Conservation (phyloP, 2,113 vertebrate genomes). For the Ochotona princeps region DNA sequence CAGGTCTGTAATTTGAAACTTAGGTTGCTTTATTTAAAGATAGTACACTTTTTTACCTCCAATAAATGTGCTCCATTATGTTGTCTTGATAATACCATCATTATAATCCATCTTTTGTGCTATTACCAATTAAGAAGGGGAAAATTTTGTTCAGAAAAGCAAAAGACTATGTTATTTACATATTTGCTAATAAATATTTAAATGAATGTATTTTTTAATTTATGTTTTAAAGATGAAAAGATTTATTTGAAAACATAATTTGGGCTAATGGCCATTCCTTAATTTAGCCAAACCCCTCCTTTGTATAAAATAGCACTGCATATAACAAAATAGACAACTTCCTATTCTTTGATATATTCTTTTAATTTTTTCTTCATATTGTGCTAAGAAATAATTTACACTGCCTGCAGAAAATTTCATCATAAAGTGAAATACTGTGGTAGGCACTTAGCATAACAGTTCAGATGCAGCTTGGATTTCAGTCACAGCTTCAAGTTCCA, state of each 20-base stretch:
- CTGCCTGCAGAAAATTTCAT: background rate
- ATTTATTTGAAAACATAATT: background rate
- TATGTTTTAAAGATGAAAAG: background rate
- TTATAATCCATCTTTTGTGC: background rate
- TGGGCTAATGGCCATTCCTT: background rate
- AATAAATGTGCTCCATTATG: background rate
- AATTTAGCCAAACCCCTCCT: background rate
- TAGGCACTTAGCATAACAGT: too few relatives aligned
- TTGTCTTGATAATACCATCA: background rate
- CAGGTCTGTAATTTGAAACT: too few relatives aligned
- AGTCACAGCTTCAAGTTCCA: too few relatives aligned
- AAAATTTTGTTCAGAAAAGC: background rate
- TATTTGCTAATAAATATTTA: background rate
- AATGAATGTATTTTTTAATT: background rate
- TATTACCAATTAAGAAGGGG: background rate
- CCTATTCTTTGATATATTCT: background rate
- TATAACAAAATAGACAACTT: background rate
- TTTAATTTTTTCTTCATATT: background rate
- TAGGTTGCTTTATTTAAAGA: slow-evolving; percentile 4
- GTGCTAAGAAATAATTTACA: background rate
- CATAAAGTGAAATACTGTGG: background rate
- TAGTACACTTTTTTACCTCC: background rate
- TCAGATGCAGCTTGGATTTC: too few relatives aligned
- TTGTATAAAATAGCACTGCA: background rate
- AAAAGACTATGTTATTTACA: background rate